Evolutionary conservation across 2,113 vertebrate species (phyloP).

Genomic region (Boleophthalmus pectinirostris): DNA sequence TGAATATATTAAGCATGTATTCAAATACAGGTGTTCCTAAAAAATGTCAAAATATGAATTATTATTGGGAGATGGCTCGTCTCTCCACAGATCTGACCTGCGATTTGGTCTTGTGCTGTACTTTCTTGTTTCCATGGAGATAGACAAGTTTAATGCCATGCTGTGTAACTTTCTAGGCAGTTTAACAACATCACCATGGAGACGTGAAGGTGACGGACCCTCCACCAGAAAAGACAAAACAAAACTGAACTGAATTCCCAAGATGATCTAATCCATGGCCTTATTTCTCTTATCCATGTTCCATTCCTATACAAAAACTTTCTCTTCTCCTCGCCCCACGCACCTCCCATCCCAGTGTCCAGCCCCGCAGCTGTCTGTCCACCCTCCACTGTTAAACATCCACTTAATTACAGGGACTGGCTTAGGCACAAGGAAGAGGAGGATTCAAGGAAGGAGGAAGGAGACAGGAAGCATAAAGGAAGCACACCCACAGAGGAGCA

Average conservation of each 20-base stretch:
- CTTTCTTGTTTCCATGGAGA: no score
- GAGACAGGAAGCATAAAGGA: constrained; percentile 10
- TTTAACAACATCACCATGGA: no score
- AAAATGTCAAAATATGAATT: no score
- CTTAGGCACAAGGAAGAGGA: constrained; percentile 27
- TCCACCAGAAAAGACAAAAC: not conserved
- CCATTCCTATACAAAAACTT: not conserved
- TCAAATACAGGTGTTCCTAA: no score
- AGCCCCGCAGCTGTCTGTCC: constrained; percentile 54
- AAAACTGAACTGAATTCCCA: not conserved
- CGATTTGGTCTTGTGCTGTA: no score
- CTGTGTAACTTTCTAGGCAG: no score
- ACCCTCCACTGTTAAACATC: constrained; percentile 65
- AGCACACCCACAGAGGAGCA: constrained; percentile 10
- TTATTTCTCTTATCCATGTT: not conserved
- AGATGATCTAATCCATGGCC: not conserved
- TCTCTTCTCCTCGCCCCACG: not conserved
- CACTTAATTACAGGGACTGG: constrained; percentile 57
- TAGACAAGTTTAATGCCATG: no score
- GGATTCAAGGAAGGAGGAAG: constrained; percentile 19
- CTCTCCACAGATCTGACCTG: no score
- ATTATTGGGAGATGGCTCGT: no score
- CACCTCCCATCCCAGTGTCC: constrained; percentile 18
- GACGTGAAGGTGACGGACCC: no score
- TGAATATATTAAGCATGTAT: no score